Evolutionary conservation across 1,140 invertebrate species (phyloP), one percentile per base, ranked within the genome.

Genomic region (Chrysoperla carnea): DNA sequence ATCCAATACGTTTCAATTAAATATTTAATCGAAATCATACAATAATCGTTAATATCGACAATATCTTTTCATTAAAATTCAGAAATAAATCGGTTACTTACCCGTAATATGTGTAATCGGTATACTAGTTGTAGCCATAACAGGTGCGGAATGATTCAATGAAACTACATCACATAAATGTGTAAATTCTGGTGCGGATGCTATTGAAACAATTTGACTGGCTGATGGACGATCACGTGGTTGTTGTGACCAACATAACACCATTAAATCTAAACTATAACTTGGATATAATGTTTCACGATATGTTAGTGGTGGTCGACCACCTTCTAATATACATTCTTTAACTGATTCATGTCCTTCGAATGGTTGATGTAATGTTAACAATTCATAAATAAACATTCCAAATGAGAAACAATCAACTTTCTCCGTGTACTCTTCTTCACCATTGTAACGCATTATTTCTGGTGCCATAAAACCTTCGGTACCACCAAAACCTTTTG

Each of bases 391-490:
- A 46, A 99, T 72, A 51, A 98, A 88, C 92, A 99, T 98, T n/a
- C 91, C 93, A 66, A 96, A 98, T 0, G 93, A 97, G 59, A 97
- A 99, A 50, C 91, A 93, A 58, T 99, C 95, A 11, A 97, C 91
- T 70, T 97, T 98, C 59, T 97, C 92, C 0, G 92, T 97, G 53
- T 99, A 99, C 50, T 95, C 93, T 60, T 97, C 91, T 61, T 98
- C 94, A 0, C 95, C 95, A 60, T 97, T 97, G 60, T 92, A 94
- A 39, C 88, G 74, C 64, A 98, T 90, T 46, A 98, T 98, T 67
- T 98, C 94, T 0, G 94, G 95, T 8, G 95, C 95, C 87, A 99
- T 99, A 58, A 97, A 99, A 1, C 92, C 91, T 61, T 93, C 88
- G 0, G 89, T 93, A 1, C 90, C 95, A 8, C 92, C 95, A 68